Base-by-base conservation (phyloP, 2,797 vertebrate genomes). In the Miichthys miiuy region DNA sequence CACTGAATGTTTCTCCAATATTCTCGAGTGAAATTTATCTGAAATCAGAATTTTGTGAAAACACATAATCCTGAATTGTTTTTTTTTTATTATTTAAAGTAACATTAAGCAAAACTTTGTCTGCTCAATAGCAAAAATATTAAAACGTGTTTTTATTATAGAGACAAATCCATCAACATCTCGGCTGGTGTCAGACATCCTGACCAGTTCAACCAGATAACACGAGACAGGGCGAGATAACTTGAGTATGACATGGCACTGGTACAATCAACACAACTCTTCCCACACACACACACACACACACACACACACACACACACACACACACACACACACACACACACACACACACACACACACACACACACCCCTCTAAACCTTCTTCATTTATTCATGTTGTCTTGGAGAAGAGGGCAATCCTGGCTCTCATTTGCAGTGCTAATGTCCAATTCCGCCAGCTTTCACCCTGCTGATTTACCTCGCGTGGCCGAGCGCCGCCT, bases 371-470 rank as follows among this genome's bases (percentile, higher is more conserved):
- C 77, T 86, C 80, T 93, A 93, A 93, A 92, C 89, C 95, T 73
- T 91, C 88, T 91, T 92, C 92, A 94, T 93, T 93, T 94, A 93
- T 94, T 94, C 93, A 90, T 92, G 94, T 93, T 89, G 88, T 94
- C 91, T 88, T 68, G 47, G 89, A 88, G 89, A 93, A 89, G 94
- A 94, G 95, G 93, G 94, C 97, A 96, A 97, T 97, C 96, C 96
- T 93, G 11, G 60, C 96, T 96, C 96, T 97, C 96, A 98, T 99
- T 98, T 98, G 96, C 95, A 93, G 96, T 96, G 96, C 97, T 99
- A 98, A 99, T 98, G 97, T 97, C 95, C 97, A 98, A 99, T 98
- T 97, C 96, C 95, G 93, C 94, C 95, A 95, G 96, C 96, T 96
- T 97, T 97, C 97, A 97, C 96, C 88, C 95, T 87, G 93, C 95